Evolutionary conservation across 2,797 vertebrate genomes (phyloP), one percentile per base, ranked within the genome.

Genomic region (Poeciliopsis infans): DNA sequence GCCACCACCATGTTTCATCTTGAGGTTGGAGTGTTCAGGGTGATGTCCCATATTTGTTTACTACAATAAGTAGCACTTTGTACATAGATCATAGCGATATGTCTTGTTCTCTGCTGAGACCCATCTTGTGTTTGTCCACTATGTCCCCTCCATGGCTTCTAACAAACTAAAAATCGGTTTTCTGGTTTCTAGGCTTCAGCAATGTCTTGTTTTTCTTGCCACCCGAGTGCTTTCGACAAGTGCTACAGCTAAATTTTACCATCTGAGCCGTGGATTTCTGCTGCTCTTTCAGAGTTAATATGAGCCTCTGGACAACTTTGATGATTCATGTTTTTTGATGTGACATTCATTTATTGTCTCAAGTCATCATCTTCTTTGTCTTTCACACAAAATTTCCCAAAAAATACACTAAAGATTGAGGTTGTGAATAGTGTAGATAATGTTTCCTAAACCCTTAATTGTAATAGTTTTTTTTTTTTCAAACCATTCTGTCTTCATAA

Each of bases 401-500:
- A 43, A 5, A 43, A 43, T 7, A 25, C 20, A 68, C 12, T 43
- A 0, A 69, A n/a, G 36, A 3, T 43, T 69, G 66, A 69, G 23
- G 23, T 25, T 69, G 39, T n/a, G 66, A 39, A 45, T 45, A 70
- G 12, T n/a, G 68, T 15, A 15, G 41, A 70, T 3, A 7, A 45
- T 43, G 68, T 70, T 46, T 45, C 3, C 25, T 28, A 28, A 16
- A 70, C 13, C 20, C 45, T 45, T 25, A 15, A 43, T 28, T 45
- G 15, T 79, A 20, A 82, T 69, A 55, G 25, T 69, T 80, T 77
- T 70, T 43, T 77, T 70, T 43, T 20, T 79, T 78, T 71, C 47
- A 15, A n/a, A 46, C 8, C 16, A 69, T 72, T 78, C 70, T 33
- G 49, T 51, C 31, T 47, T 71, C 36, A 41, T 15, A 25, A 23